Base-by-base conservation (phyloP, 2,113 vertebrate genomes). In the Ursus arctos region DNA sequence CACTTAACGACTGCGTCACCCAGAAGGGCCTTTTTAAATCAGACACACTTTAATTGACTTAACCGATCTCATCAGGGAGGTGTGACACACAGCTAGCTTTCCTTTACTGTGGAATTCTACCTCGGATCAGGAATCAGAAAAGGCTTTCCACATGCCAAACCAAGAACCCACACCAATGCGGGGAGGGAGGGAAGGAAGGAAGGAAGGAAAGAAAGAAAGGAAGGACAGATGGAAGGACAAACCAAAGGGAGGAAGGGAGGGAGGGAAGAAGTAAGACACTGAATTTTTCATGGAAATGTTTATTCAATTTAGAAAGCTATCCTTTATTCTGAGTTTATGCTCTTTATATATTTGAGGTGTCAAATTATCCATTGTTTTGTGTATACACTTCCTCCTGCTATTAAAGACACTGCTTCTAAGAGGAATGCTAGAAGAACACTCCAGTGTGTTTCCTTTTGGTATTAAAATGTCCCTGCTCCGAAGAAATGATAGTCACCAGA, bases 281-380 rank as follows among this genome's bases (percentile, higher is more conserved):
- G 43, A 51, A 26, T 79, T 92, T 76, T 59, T 93, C 57, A 88
- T 1, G 12, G 47, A 85, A 26, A 80, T 36, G 16, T 71, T 61
- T 85, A 74, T 94, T 92, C 76, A 36, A 6, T 83, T 84, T 97
- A n/a, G 40, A 92, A 92, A 89, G 10, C 51, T 88, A 26, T 67
- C 47, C 61, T 88, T 74, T 40, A 90, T 92, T 65, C n/a, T 81
- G 36, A 71, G 31, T 33, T 74, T 49, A 36, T 72, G 57, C 24
- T 49, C 49, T 81, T 53, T 71, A 21, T 49, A 33, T 59, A 67
- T 69, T 53, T 61, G 61, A 80, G 49, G 36, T 18, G 47, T 57
- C 89, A 67, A 22, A 31, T 88, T 14, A 83, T 72, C 55, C 13
- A 43, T 67, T 87, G 40, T 47, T 36, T 49, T 13, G 16, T 47